phyloP scores from a whole-genome alignment of 37 sponge, comb jelly and placozoan species.

The Beroe forskalii region DNA sequence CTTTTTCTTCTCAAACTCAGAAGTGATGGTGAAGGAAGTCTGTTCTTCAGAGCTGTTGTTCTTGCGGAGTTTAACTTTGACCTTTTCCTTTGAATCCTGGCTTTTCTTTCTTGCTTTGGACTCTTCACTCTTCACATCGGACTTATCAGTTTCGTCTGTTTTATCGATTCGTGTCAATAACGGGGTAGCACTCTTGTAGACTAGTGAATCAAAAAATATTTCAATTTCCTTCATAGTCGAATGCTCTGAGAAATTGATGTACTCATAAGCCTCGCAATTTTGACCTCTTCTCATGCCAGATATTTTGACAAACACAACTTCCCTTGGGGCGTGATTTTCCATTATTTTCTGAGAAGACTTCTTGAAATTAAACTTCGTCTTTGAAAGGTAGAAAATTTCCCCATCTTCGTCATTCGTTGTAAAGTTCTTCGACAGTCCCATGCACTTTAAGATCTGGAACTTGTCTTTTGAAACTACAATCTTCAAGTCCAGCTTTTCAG shows the following conservation, averaged over 20 bases:
- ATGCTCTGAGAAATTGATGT: slow-evolving; percentile 45
- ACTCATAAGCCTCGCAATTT: background rate
- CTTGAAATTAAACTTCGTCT: slow-evolving; percentile 41
- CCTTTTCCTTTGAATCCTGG: background rate
- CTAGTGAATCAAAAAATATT: slow-evolving; percentile 6
- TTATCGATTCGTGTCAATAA: background rate
- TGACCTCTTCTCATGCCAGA: slow-evolving; percentile 14
- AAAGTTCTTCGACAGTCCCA: background rate
- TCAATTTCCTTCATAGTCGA: slow-evolving; percentile 36
- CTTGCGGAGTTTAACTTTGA: slow-evolving; percentile 1
- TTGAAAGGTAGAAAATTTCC: background rate
- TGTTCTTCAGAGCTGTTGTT: slow-evolving; percentile 1
- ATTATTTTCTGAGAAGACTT: background rate
- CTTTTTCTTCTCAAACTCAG: background rate
- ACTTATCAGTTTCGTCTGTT: background rate
- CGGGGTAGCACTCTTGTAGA: slow-evolving; percentile 12
- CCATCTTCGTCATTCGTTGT: background rate
- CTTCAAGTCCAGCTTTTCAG: background rate
- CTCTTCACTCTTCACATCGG: background rate
- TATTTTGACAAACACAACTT: slow-evolving; percentile 29
- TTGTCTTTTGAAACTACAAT: slow-evolving; percentile 17
- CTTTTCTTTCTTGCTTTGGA: background rate
- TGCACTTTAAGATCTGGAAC: slow-evolving; percentile 24
- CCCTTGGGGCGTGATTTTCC: background rate
- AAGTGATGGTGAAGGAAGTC: slow-evolving; percentile 19